Percentiles rank a stretch among this genome's conserved stretches.
These are phyloP conservation scores for Semicossyphus pulcher DNA, from an alignment of 2,113 vertebrate species.

Conservation along the genomic window DNA sequence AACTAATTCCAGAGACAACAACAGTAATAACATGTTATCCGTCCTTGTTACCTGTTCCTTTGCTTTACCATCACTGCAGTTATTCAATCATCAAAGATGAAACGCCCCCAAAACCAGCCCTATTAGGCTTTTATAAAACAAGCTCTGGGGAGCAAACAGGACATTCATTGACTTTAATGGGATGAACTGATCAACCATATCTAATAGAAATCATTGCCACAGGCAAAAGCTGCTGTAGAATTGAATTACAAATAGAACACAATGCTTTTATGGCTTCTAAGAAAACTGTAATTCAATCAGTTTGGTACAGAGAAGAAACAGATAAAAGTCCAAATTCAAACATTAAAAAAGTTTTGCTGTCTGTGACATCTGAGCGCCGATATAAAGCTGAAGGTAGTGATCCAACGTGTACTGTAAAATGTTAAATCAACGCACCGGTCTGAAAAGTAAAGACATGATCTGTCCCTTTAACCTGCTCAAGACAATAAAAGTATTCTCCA, in stretches of 20 bases:
- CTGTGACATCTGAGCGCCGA: constrained; percentile 42
- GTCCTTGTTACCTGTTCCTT: constrained; percentile 70
- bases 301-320: constrained; percentile 83
- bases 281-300: constrained; percentile 87
- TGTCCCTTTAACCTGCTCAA: not conserved
- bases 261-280: constrained; percentile 88
- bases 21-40: constrained; percentile 70
- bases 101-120: constrained; percentile 80
- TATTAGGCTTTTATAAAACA: constrained; percentile 85
- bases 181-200: constrained; percentile 88
- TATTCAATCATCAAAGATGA: constrained; percentile 83
- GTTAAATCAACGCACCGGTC: not conserved
- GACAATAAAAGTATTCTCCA: not conserved
- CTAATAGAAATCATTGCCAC: constrained; percentile 87
- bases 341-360: constrained; percentile 69
- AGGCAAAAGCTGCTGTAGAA: constrained; percentile 83
- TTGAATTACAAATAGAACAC: constrained; percentile 86
- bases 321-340: constrained; percentile 80
- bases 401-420: not conserved
- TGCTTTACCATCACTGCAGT: constrained; percentile 75
- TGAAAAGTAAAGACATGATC: not conserved
- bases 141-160: constrained; percentile 84
- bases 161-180: constrained; percentile 88
- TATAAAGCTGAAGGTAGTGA: constrained; percentile 22
- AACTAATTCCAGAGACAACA: constrained; percentile 54